These are phyloP conservation scores for Chiroxiphia lanceolata DNA, from an alignment of 2,797 vertebrate genomes.

Conservation along the genomic window DNA sequence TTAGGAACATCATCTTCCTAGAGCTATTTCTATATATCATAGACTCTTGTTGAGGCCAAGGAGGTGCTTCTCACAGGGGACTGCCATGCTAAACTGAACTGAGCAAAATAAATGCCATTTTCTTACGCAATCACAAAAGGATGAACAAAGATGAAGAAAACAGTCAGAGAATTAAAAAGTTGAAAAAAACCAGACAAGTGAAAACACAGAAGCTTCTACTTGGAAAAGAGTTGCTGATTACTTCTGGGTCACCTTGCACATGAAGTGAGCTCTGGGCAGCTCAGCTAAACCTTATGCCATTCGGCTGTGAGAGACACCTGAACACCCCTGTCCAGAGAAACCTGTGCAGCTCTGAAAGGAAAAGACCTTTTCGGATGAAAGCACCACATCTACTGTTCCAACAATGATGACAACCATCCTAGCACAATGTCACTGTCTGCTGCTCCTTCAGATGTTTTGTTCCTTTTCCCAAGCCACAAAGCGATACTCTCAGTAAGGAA, in stretches of 20 bases:
- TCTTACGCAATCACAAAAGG: not conserved
- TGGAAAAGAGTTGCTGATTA: not conserved
- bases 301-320: accelerated
- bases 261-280: not conserved
- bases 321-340: not conserved
- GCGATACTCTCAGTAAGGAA: not conserved
- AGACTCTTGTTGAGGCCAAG: not conserved
- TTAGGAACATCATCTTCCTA: not conserved
- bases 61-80: not conserved
- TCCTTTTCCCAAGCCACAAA: not conserved
- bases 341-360: not conserved
- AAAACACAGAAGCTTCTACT: not conserved
- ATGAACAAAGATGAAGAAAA: not conserved
- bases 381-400: not conserved
- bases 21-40: not conserved
- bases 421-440: not conserved
- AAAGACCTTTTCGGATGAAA: not conserved
- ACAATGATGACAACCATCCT: not conserved
- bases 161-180: not conserved
- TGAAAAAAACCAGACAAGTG: not conserved
- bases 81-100: not conserved
- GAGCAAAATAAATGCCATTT: not conserved
- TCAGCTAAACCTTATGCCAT: not conserved
- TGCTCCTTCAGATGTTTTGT: not conserved
- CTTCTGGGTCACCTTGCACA: not conserved